Evolutionary conservation across 2,888 invertebrate genomes (phyloP).

Genomic region (Reticulitermes lucifugus): DNA sequence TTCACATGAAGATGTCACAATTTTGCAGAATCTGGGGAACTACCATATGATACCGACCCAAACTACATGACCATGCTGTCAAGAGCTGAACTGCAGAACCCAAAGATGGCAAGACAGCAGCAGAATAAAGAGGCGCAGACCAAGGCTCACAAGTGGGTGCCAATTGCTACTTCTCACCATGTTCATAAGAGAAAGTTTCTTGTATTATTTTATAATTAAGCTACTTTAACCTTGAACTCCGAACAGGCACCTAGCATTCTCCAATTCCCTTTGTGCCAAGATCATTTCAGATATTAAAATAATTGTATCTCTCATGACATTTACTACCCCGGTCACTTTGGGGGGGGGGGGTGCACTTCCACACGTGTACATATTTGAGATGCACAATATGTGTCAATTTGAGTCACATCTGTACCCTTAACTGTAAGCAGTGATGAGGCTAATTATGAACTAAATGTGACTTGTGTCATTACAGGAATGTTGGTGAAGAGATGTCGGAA

Average conservation of each 20-base stretch:
- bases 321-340: too few species aligned
- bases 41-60: constrained; percentile 70
- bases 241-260: too few species aligned
- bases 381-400: too few species aligned
- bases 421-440: too few species aligned
- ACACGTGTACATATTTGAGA: too few species aligned
- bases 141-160: neutral
- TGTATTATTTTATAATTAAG: neutral
- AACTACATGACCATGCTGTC: constrained; percentile 68
- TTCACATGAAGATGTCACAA: neutral
- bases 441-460: too few species aligned
- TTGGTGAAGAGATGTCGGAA: constrained; percentile 45
- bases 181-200: neutral
- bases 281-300: too few species aligned
- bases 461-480: constrained; percentile 25
- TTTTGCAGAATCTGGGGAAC: neutral
- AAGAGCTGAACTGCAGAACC: constrained; percentile 66
- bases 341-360: too few species aligned
- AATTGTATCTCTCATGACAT: too few species aligned
- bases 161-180: neutral
- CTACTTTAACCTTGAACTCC: too few species aligned
- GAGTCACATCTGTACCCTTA: too few species aligned
- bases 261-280: too few species aligned
- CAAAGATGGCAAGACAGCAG: constrained; percentile 65
- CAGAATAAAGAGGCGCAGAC: constrained; percentile 55